Conservation (phyloP, 2,113 vertebrate genomes). For the Dicerorhinus sumatrensis region DNA sequence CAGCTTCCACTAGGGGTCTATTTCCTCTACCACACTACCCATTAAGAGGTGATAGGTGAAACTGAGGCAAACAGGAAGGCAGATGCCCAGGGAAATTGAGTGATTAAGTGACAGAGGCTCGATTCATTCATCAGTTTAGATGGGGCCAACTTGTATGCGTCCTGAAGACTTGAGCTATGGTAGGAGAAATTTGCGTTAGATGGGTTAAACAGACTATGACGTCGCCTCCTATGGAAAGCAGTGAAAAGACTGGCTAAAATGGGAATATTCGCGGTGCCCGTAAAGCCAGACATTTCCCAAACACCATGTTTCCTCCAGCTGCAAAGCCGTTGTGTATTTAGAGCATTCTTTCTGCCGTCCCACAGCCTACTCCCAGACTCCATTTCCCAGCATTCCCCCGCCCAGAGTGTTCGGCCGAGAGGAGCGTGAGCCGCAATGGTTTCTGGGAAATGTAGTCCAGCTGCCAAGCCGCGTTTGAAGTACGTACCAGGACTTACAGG, state of each 20-base stretch:
- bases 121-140: neutral
- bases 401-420: no score
- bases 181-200: neutral
- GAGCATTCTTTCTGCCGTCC: accelerated
- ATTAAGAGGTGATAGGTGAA: neutral
- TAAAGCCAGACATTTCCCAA: neutral
- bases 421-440: neutral
- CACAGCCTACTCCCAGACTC: neutral
- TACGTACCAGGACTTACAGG: neutral
- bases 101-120: neutral
- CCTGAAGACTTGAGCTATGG: neutral
- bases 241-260: neutral
- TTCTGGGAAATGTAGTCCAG: constrained; percentile 49
- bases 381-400: constrained; percentile 40
- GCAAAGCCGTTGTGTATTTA: neutral
- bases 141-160: neutral
- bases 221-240: neutral
- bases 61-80: neutral
- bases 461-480: neutral
- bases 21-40: neutral
- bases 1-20: neutral
- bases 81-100: neutral
- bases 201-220: neutral
- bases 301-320: neutral
- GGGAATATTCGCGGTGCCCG: neutral